A percentile compares a stretch with the other conserved stretches of the same genome.
Evolutionary conservation across 2,797 vertebrate species (phyloP).

Genomic region (Liasis olivaceus): DNA sequence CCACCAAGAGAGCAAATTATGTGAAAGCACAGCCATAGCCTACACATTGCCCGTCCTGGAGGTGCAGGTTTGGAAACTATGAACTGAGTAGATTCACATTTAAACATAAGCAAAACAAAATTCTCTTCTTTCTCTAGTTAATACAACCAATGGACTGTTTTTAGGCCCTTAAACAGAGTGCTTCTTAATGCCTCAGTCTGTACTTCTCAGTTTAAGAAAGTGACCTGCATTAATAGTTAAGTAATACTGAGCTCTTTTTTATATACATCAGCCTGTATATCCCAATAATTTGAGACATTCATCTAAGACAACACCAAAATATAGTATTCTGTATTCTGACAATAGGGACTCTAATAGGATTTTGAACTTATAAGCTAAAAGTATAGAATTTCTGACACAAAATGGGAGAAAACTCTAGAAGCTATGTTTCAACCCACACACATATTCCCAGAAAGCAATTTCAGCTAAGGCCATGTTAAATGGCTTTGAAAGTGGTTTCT

Average conservation of each 20-base stretch:
- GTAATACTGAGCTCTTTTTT: neutral
- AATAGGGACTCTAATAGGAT: conserved; percentile 32
- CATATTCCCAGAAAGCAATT: conserved; percentile 64
- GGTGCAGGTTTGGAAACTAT: too few relatives aligned
- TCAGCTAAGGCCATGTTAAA: conserved; percentile 57
- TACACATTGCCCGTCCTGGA: too few relatives aligned
- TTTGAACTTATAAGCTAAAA: conserved; percentile 47
- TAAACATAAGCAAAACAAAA: neutral
- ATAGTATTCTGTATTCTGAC: neutral
- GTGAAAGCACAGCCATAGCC: too few relatives aligned
- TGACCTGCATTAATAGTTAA: neutral
- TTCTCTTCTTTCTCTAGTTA: neutral
- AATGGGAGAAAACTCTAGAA: conserved; percentile 63
- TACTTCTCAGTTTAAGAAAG: neutral
- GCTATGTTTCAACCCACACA: conserved; percentile 54
- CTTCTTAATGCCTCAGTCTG: neutral
- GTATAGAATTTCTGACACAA: conserved; percentile 51
- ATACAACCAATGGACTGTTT: neutral
- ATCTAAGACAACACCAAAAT: conserved; percentile 7
- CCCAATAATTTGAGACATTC: neutral
- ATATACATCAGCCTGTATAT: neutral
- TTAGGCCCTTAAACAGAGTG: neutral
- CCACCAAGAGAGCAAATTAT: neutral
- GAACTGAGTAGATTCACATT: neutral
- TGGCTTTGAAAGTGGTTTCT: conserved; percentile 70